A percentile compares a stretch with the other conserved stretches of the same genome.
These are phyloP conservation scores for Corythaixoides concolor DNA, from an alignment of 2,113 vertebrate genomes.

Conservation along the genomic window DNA sequence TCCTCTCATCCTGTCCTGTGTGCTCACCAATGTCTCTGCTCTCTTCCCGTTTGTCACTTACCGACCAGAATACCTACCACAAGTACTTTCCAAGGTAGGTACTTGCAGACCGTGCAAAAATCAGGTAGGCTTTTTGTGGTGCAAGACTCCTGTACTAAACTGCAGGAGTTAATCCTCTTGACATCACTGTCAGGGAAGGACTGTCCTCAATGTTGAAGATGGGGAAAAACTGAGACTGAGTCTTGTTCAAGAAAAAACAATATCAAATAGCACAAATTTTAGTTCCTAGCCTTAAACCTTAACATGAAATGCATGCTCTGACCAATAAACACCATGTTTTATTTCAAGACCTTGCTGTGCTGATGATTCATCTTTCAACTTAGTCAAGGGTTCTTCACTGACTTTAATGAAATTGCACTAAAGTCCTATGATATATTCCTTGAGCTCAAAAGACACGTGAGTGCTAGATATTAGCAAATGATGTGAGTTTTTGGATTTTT, in stretches of 20 bases:
- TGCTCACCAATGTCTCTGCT: constrained; percentile 90
- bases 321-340: not conserved
- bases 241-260: not conserved
- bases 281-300: not conserved
- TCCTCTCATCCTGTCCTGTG: constrained; percentile 91
- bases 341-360: not conserved
- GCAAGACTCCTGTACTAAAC: not conserved
- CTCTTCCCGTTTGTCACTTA: constrained; percentile 90
- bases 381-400: not conserved
- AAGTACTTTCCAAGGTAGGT: constrained; percentile 89
- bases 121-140: not conserved
- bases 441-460: not conserved
- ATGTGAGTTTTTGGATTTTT: not conserved
- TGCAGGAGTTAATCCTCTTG: not conserved
- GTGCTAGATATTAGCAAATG: not conserved
- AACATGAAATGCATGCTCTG: not conserved
- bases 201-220: not conserved
- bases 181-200: not conserved
- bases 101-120: not conserved
- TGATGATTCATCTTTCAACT: not conserved
- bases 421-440: not conserved
- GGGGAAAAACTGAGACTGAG: not conserved
- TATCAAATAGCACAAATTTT: not conserved
- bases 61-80: constrained; percentile 82
- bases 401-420: not conserved